Evolutionary conservation across 2,113 vertebrate genomes (phyloP).

Genomic region (Gymnorhina tibicen): DNA sequence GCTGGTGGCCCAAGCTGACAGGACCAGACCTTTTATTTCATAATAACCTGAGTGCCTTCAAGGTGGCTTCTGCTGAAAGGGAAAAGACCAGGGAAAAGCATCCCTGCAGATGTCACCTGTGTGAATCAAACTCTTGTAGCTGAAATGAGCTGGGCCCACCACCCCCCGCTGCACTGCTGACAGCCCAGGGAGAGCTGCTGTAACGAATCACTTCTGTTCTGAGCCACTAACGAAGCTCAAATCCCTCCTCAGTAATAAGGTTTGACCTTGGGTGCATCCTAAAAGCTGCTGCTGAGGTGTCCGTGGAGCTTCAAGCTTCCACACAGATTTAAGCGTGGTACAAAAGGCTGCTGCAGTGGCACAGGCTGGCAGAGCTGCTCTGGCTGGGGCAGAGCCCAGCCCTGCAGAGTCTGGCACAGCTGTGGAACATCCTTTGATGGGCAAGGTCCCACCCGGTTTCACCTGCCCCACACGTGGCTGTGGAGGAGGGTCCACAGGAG

Average conservation of each 20-base stretch:
- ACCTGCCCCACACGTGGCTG: not conserved
- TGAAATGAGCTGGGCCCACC: not conserved
- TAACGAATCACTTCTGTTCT: not conserved
- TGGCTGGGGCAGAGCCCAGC: not conserved
- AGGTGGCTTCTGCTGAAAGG: not conserved
- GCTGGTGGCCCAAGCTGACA: not conserved
- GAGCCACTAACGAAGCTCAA: not conserved
- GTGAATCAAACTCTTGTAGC: not conserved
- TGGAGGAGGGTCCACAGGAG: not conserved
- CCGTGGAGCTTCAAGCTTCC: not conserved
- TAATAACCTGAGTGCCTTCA: not conserved
- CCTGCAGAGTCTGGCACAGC: not conserved
- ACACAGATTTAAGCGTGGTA: accelerated
- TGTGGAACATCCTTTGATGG: not conserved
- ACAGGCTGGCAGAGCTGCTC: not conserved
- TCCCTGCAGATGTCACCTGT: not conserved
- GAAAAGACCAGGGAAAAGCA: not conserved
- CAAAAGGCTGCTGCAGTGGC: not conserved
- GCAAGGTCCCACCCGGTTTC: not conserved
- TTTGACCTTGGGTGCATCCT: not conserved
- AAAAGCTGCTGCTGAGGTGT: not conserved
- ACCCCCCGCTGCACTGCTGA: not conserved
- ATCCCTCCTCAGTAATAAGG: not conserved
- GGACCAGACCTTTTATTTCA: not conserved
- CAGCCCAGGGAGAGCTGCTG: not conserved